Evolutionary conservation across 2,888 invertebrate species (phyloP), one percentile per base, ranked within the genome.

Genomic region (Chrysodeixis includens): DNA sequence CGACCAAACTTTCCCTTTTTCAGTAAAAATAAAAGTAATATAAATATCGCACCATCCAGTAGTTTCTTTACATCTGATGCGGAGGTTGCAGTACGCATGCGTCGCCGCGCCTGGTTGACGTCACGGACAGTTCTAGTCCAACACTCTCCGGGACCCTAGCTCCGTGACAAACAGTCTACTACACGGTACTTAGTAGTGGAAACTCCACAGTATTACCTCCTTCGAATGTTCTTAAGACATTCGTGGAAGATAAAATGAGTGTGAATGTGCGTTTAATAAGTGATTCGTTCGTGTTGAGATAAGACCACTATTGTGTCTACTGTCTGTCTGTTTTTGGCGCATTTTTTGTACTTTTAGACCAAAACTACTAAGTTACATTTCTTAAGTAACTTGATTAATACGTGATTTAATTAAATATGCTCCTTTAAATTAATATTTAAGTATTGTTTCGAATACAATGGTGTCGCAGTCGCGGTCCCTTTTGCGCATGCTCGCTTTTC

Each of bases 101-200:
- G 93, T 82, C 84, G 88, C 83, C 89, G 89, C 91, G 89, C 89
- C 90, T 91, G 79, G 69, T 86, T 93, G 94, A 93, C 93, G 92
- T 93, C 90, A 92, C 83, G 61, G 62, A 76, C 87, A 93, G 92
- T 93, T 82, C 85, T 85, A 74, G 79, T 74, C 81, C 83, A 80
- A 77, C 86, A 84, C 87, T 88, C 87, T 85, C 78, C 76, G 83
- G 86, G 87, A 87, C 81, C 84, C 83, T 80, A 80, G 87, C 62
- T 82, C 72, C 71, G 66, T 62, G 76, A 69, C 30, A 72, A 44
- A 60, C 35, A 69, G 44, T 74, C 74, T 63, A 72, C 60, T 68
- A 73, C 16, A 58, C 26, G 55, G 26, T 26, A 26, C 26, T 26
- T 4, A 26, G 54, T 57, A 18, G 44, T 57, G 46, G 51, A 40